phyloP scores from a whole-genome alignment of 2,113 vertebrate species.

The Zosterops japonicus region DNA sequence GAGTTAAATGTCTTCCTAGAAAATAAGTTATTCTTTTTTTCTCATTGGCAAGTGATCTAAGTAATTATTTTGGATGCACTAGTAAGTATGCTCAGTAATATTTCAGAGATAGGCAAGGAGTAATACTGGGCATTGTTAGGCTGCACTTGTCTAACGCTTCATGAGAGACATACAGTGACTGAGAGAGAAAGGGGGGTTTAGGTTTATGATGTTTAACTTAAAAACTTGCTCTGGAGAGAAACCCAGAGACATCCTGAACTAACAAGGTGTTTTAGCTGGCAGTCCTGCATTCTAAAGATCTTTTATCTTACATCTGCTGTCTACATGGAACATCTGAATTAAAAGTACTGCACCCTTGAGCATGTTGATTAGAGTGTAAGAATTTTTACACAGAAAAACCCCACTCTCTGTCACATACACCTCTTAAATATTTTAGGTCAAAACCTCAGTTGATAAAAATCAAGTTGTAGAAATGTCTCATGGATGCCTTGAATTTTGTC shows the following conservation, averaged over 20 bases:
- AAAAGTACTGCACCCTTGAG: background rate
- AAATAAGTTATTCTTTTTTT: background rate
- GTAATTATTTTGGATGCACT: background rate
- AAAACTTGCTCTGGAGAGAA: background rate
- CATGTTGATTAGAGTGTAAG: rapidly evolving
- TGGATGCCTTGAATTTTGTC: background rate
- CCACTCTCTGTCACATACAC: background rate
- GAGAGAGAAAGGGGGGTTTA: background rate
- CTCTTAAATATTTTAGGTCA: background rate
- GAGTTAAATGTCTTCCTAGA: background rate
- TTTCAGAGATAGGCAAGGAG: background rate
- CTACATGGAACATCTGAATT: background rate
- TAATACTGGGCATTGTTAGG: background rate
- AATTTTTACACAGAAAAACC: background rate
- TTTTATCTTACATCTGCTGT: background rate
- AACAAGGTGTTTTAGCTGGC: background rate
- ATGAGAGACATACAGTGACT: background rate
- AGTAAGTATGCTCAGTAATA: background rate
- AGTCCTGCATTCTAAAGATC: background rate
- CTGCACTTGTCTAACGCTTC: background rate
- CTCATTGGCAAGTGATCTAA: background rate
- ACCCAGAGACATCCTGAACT: background rate
- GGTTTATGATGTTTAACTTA: background rate
- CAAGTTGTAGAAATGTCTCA: background rate
- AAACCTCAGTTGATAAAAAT: background rate